Evolutionary conservation across 92 coral and sea anemone genomes (phyloP).

Genomic region (Hydrozoanthus gracilis): DNA sequence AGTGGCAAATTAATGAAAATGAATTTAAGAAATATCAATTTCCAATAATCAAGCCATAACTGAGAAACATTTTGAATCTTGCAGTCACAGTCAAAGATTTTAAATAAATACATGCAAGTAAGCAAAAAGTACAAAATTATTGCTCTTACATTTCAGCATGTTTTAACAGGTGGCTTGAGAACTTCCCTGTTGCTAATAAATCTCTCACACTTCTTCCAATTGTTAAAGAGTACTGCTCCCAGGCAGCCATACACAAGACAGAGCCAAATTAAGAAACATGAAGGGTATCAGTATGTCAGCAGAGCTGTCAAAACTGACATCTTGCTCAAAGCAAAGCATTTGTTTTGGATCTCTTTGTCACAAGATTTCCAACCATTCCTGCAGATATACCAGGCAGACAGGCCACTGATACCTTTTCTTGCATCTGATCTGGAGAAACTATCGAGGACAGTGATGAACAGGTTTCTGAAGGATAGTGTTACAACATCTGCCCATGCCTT

Average conservation of each 20-base stretch:
- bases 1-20: too few species aligned
- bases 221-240: constrained; percentile 70
- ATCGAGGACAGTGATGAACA: constrained; percentile 69
- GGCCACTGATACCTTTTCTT: constrained; percentile 75
- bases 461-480: constrained; percentile 69
- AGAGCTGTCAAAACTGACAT: constrained; percentile 66
- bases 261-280: constrained; percentile 85
- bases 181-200: constrained; percentile 70
- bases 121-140: too few species aligned
- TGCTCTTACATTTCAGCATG: neutral
- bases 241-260: constrained; percentile 68
- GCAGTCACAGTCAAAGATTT: too few species aligned
- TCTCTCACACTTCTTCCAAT: constrained; percentile 67
- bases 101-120: too few species aligned
- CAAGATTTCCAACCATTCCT: constrained; percentile 84
- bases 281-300: constrained; percentile 64
- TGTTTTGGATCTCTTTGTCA: constrained; percentile 80
- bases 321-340: constrained; percentile 80
- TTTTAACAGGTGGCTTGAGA: constrained; percentile 75
- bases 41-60: too few species aligned
- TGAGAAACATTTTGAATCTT: too few species aligned
- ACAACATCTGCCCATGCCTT: constrained; percentile 59
- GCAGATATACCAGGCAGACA: constrained; percentile 64
- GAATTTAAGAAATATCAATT: too few species aligned
- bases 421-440: constrained; percentile 75